Base-by-base conservation (phyloP, 2,888 invertebrate genomes). In the Mimachlamys varia region DNA sequence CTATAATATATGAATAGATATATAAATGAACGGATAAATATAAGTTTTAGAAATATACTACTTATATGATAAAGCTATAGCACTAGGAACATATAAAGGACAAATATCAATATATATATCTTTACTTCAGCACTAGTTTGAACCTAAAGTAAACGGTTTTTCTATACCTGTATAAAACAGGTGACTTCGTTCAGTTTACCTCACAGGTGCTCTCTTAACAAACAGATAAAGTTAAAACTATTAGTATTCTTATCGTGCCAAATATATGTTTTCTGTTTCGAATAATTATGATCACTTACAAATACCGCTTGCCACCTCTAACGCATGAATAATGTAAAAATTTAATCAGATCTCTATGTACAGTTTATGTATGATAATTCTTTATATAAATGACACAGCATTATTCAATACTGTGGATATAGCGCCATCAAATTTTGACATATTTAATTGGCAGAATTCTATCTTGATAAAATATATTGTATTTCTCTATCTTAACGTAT, bases 391-490 rank as follows among this genome's bases (percentile, higher is more conserved):
- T 76, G 76, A 76, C 76, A 76, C 33, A 76, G 76, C 76, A 76
- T 22, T 76, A 76, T 76, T 76, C 76, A 33, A 12, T 33, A 12
- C 76, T 76, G 27, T 27, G 33, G 76, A 76, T 76, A 76, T 33
- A 76, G 27, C 27, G 27, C 22, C 33, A 76, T 76, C 27, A 76
- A 76, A 76, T 76, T 19, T 76, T 76, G 76, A 27, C 76, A 76
- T 76, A 76, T 76, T 76, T 12, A 76, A 76, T 76, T 76, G 76
- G 17, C 76, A 76, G 76, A 76, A 76, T 22, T 27, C 76, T 76
- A 76, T 76, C 76, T 76, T 76, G 76, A 76, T 76, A 76, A 76
- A 76, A 33, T 33, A 33, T 76, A 76, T 76, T 76, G 76, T 76
- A 76, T 76, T 33, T 27, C 76, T 76, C 4, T 33, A 76, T 76